Evolutionary conservation across 2,797 vertebrate genomes (phyloP).

Genomic region (Pempheris klunzingeri): DNA sequence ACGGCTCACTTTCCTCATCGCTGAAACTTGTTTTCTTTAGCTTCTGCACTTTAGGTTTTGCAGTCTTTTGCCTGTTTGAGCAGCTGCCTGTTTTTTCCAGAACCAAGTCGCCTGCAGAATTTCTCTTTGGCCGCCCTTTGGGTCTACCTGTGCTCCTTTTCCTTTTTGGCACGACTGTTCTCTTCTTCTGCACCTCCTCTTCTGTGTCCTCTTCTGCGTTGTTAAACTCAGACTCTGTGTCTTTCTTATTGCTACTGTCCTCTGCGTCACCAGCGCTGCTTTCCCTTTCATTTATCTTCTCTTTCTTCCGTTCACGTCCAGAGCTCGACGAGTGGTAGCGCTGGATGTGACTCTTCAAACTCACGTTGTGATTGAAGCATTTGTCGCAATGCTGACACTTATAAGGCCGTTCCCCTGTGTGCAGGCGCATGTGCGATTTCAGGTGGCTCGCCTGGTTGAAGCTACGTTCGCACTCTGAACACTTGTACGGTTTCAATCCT

Average conservation of each 20-base stretch:
- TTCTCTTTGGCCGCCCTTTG: constrained; percentile 49
- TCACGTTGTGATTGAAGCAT: constrained; percentile 79
- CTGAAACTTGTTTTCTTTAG: constrained; percentile 12
- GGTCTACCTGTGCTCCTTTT: constrained; percentile 47
- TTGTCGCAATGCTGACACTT: constrained; percentile 69
- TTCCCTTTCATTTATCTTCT: not conserved
- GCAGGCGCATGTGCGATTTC: constrained; percentile 77
- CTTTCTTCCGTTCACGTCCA: not conserved
- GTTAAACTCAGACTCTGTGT: constrained; percentile 15
- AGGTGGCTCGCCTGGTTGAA: constrained; percentile 72
- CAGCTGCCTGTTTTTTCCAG: not conserved
- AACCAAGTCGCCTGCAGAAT: not conserved
- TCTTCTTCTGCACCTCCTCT: constrained; percentile 12
- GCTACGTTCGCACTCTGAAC: constrained; percentile 66
- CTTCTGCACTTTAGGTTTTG: constrained; percentile 19
- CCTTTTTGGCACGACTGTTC: not conserved
- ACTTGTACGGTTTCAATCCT: constrained; percentile 60
- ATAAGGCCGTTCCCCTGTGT: constrained; percentile 75
- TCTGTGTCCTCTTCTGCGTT: not conserved
- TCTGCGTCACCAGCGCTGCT: not conserved
- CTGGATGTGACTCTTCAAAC: constrained; percentile 71
- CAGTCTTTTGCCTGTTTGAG: not conserved
- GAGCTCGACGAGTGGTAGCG: constrained; percentile 47
- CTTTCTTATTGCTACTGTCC: not conserved
- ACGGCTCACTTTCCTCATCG: constrained; percentile 20